phyloP scores from a whole-genome alignment of 2,113 vertebrate species.

The Menidia beryllina region DNA sequence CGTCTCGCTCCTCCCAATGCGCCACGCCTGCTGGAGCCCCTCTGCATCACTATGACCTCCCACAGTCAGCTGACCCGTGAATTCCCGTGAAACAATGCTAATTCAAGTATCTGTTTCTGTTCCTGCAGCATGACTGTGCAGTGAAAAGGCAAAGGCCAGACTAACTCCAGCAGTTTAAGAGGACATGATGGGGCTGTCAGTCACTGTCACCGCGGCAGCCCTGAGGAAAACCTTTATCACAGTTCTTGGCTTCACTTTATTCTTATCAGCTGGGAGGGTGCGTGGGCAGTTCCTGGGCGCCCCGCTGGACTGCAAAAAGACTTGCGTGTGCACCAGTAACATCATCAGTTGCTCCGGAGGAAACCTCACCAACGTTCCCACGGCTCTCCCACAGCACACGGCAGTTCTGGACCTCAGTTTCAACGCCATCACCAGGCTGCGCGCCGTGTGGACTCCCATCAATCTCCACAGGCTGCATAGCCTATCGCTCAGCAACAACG shows the following conservation, averaged over 20 bases:
- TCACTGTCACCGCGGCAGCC: slow-evolving; percentile 2
- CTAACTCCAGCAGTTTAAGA: slow-evolving; percentile 8
- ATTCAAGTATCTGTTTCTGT: slow-evolving; percentile 34
- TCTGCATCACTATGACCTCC: slow-evolving; percentile 2
- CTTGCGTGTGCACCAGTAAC: slow-evolving; percentile 94
- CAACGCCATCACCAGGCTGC: slow-evolving; percentile 86
- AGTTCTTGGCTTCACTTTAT: slow-evolving; percentile 60
- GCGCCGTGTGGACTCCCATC: slow-evolving; percentile 86
- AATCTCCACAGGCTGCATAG: slow-evolving; percentile 85
- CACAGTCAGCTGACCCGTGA: neutral
- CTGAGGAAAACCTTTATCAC: slow-evolving; percentile 39
- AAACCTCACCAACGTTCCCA: slow-evolving; percentile 82
- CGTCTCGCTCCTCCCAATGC: slow-evolving; percentile 32
- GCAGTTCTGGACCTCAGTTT: slow-evolving; percentile 92
- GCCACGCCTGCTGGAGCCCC: slow-evolving; percentile 7
- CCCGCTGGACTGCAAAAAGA: slow-evolving; percentile 82
- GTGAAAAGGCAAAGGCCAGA: slow-evolving; percentile 13
- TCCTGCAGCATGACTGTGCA: slow-evolving; percentile 47
- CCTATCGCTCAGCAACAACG: slow-evolving; percentile 90
- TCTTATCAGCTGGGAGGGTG: slow-evolving; percentile 18
- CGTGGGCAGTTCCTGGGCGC: slow-evolving; percentile 38
- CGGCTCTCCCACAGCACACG: slow-evolving; percentile 83
- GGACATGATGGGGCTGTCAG: slow-evolving; percentile 49
- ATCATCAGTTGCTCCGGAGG: slow-evolving; percentile 92
- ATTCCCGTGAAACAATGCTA: neutral